Percentiles rank a stretch among this genome's conserved stretches.
phyloP scores from a whole-genome alignment of 1,140 invertebrate species.

The Drosophila paulistorum region DNA sequence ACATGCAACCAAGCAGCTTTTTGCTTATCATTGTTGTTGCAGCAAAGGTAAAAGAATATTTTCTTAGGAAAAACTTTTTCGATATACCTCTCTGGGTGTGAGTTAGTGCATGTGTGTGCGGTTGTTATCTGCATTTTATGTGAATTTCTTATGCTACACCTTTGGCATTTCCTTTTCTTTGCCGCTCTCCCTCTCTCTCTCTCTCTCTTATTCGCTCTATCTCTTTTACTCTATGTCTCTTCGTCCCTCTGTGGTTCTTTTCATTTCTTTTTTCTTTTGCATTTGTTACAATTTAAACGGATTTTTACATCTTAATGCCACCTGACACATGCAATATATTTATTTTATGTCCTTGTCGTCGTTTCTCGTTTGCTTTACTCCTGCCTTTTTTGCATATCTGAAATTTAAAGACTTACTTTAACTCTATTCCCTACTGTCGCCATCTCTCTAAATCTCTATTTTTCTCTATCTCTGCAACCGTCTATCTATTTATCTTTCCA shows the following conservation, averaged over 20 bases:
- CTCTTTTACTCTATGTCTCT: not conserved
- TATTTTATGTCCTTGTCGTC: slow-evolving; percentile 27
- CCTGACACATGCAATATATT: slow-evolving; percentile 49
- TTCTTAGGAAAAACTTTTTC: slow-evolving; percentile 58
- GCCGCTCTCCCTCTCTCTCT: slow-evolving; percentile 2
- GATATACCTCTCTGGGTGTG: slow-evolving; percentile 35
- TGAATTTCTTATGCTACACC: slow-evolving; percentile 48
- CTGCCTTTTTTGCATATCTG: slow-evolving; percentile 7
- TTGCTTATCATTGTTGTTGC: slow-evolving; percentile 69
- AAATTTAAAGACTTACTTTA: slow-evolving; percentile 28
- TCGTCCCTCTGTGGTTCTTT: not conserved
- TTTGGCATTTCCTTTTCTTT: slow-evolving; percentile 39
- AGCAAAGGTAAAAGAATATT: slow-evolving; percentile 50
- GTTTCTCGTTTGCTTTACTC: slow-evolving; percentile 20
- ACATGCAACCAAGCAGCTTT: slow-evolving; percentile 51
- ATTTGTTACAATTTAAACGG: slow-evolving; percentile 71
- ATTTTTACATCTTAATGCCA: slow-evolving; percentile 62
- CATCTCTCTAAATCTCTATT: slow-evolving; percentile 7
- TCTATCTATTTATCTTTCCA: slow-evolving; percentile 12
- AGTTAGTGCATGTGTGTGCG: slow-evolving; percentile 19
- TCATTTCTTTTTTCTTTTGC: slow-evolving; percentile 23
- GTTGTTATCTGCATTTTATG: slow-evolving; percentile 55
- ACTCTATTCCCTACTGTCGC: slow-evolving; percentile 9
- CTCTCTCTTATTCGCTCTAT: not conserved
- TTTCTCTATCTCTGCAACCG: not conserved